Evolutionary conservation across 2,113 vertebrate genomes (phyloP).

Genomic region (Rhinoptilus africanus): DNA sequence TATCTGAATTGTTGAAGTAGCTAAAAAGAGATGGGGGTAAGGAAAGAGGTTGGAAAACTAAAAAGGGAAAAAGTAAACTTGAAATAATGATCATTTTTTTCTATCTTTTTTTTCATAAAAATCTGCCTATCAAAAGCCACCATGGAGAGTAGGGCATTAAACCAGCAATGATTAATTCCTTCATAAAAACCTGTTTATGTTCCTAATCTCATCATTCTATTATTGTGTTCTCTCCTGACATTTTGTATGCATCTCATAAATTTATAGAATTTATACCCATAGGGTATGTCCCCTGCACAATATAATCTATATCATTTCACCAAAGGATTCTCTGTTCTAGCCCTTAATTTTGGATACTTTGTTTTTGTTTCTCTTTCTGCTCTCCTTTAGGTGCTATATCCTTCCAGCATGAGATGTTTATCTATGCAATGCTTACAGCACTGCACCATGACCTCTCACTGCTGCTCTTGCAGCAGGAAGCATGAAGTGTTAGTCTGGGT

Average conservation of each 20-base stretch:
- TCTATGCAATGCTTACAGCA: neutral
- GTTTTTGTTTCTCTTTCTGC: neutral
- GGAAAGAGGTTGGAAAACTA: neutral
- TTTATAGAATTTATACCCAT: neutral
- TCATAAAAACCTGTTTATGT: neutral
- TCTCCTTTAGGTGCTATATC: neutral
- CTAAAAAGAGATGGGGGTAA: neutral
- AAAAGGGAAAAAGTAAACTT: neutral
- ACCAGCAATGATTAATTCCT: neutral
- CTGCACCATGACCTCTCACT: neutral
- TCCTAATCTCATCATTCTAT: neutral
- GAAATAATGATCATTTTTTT: neutral
- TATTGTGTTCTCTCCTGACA: fast-evolving
- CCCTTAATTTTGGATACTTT: neutral
- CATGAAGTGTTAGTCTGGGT: neutral
- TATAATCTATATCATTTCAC: neutral
- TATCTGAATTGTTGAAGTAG: neutral
- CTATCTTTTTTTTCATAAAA: neutral
- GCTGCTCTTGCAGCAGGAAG: neutral
- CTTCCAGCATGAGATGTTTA: neutral
- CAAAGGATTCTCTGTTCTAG: neutral
- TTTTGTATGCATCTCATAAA: neutral
- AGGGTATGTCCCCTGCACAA: neutral
- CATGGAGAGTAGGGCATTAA: neutral
- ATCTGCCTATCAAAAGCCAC: neutral